Base-by-base conservation (phyloP, 2,888 invertebrate genomes). In the Platypus cylindrus region DNA sequence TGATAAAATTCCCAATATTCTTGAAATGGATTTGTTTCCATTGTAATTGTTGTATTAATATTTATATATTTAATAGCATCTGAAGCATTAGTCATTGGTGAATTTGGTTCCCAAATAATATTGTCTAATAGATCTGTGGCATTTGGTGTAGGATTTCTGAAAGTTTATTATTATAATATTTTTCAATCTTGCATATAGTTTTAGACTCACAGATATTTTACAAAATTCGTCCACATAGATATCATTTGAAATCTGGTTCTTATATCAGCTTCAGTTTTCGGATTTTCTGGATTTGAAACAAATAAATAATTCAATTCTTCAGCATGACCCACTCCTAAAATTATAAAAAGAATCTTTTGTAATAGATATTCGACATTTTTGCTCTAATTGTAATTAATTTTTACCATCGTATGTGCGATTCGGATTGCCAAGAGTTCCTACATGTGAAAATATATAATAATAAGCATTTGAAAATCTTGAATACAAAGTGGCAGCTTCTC, bases 1-100 rank as follows among this genome's bases (percentile, higher is more conserved):
- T 38, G 23, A 36, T 41, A 41, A 20, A 36, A 41, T 4, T 24
- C 12, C 36, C 34, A 38, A 23, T 32, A 34, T 1, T 23, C 9
- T 32, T 39, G 32, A 17, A 32, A 23, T 12, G 39, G 39, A 26
- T 39, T 39, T 7, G 18, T 30, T n/a, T 30, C 15, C 32, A 39
- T 39, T 2, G 11, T 29, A 5, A 36, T 13, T 11, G 22, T 39
- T 3, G n/a, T 12, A n/a, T 33, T 30, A n/a, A 39, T 39, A 11
- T 36, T 30, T 7, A 36, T 11, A 12, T 36, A 39, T 14, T 33
- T 24, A 16, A 39, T 17, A 7, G 12, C 9, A 2, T 12, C 13
- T 11, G n/a, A 32, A 7, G 18, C 17, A 12, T 36, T 25, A 4
- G 22, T 18, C n/a, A 3, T 24, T n/a, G 36, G n/a, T n/a, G 8